These are phyloP conservation scores for Hyppa rectilinea DNA, from an alignment of 2,888 invertebrate genomes.

Conservation along the genomic window DNA sequence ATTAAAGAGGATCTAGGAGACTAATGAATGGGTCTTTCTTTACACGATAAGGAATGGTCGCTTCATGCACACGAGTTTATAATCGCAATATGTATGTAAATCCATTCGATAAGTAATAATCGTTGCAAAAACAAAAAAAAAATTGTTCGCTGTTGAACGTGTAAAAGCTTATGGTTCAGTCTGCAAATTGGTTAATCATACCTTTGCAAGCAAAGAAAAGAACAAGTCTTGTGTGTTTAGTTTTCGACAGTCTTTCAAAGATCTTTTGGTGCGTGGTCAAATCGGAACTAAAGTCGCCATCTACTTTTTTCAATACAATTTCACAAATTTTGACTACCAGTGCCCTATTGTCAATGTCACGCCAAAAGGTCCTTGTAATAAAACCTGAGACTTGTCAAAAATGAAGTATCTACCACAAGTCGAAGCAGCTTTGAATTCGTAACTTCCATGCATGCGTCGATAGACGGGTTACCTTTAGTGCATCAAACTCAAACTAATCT, in stretches of 20 bases:
- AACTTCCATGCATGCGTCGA: not conserved
- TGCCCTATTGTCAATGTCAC: not conserved
- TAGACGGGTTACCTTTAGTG: too few species aligned
- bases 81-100: constrained; percentile 7
- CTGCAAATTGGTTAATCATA: not conserved
- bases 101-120: too few species aligned
- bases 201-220: too few species aligned
- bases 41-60: constrained; percentile 1
- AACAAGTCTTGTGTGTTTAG: too few species aligned
- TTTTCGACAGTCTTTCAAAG: not conserved
- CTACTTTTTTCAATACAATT: too few species aligned
- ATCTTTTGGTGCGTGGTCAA: not conserved
- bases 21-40: constrained; percentile 32
- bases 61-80: constrained; percentile 6
- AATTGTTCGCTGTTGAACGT: not conserved
- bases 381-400: too few species aligned
- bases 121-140: too few species aligned
- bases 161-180: not conserved
- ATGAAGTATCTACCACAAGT: not conserved
- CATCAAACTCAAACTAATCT: not conserved
- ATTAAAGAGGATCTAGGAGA: constrained; percentile 13
- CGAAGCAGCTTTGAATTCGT: not conserved
- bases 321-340: not conserved
- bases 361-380: not conserved
- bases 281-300: too few species aligned